Percentiles rank a stretch among this genome's conserved stretches.
These are phyloP conservation scores for Drosophila pseudoobscura DNA, from an alignment of 1,140 invertebrate species.

Conservation along the genomic window DNA sequence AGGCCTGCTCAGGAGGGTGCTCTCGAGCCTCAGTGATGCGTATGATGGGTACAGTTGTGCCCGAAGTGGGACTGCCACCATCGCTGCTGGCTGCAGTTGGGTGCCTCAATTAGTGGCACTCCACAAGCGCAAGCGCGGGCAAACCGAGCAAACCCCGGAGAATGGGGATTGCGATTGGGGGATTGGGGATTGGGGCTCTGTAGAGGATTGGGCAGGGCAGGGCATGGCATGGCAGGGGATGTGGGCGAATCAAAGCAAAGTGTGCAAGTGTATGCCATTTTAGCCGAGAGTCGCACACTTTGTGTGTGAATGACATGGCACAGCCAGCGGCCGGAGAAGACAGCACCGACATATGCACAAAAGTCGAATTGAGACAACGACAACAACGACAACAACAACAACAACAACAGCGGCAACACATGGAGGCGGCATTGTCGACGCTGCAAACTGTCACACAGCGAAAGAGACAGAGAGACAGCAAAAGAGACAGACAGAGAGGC, in stretches of 20 bases:
- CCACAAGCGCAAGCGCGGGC: conserved; percentile 47
- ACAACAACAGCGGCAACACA: conserved; percentile 63
- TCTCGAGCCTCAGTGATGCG: no score
- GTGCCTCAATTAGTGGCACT: conserved; percentile 76
- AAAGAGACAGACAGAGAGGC: background rate
- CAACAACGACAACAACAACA: conserved; percentile 12
- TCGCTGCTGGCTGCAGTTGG: conserved; percentile 50
- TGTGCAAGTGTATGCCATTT: conserved; percentile 75
- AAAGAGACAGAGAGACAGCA: background rate
- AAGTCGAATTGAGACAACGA: conserved; percentile 34
- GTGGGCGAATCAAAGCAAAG: conserved; percentile 60
- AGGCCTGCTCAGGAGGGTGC: no score
- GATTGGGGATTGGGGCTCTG: conserved; percentile 3
- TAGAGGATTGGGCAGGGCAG: background rate
- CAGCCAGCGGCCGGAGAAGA: conserved; percentile 53
- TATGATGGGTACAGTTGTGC: no score
- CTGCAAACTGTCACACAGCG: conserved; percentile 39
- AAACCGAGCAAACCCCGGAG: background rate
- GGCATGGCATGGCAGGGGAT: conserved; percentile 17
- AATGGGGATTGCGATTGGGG: conserved; percentile 4
- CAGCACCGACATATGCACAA: conserved; percentile 48
- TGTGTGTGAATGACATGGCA: conserved; percentile 78
- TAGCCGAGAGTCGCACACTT: conserved; percentile 71
- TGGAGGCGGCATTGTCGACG: conserved; percentile 75
- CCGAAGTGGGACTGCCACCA: no score